These are phyloP conservation scores for Agriopis leucophaearia DNA, from an alignment of 2,888 invertebrate species.

Conservation along the genomic window DNA sequence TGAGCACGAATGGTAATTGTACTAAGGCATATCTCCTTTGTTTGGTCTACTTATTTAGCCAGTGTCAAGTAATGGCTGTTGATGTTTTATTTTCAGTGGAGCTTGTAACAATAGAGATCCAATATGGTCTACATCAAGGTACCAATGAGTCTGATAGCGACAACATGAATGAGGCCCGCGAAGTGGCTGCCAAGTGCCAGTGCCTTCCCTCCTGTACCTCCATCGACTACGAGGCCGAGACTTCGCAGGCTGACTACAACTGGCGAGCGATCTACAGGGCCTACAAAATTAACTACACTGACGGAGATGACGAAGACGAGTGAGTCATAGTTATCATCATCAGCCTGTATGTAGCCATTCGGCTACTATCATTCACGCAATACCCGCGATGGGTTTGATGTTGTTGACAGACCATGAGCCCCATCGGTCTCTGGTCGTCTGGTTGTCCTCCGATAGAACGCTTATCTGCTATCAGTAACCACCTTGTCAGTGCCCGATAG, in stretches of 20 bases:
- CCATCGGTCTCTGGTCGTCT: no score
- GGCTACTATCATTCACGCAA: no score
- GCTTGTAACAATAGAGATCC: slow-evolving; percentile 80
- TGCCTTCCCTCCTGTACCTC: slow-evolving; percentile 90
- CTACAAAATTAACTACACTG: slow-evolving; percentile 68
- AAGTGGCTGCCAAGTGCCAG: slow-evolving; percentile 75
- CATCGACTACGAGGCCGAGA: slow-evolving; percentile 90
- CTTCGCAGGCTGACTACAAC: slow-evolving; percentile 90
- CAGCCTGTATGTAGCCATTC: no score
- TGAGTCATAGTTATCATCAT: slow-evolving; percentile 49
- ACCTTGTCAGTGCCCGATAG: no score
- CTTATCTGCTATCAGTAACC: no score
- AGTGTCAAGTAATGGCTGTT: no score
- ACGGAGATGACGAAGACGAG: slow-evolving; percentile 61
- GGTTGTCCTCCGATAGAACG: no score
- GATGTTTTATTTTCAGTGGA: slow-evolving; percentile 67
- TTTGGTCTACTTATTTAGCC: no score
- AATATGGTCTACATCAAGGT: slow-evolving; percentile 64
- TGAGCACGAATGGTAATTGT: no score
- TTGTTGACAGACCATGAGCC: no score
- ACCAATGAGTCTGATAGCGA: slow-evolving; percentile 55
- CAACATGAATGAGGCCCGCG: slow-evolving; percentile 63
- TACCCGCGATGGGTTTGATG: no score
- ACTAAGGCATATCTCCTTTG: no score
- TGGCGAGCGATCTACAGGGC: slow-evolving; percentile 87